A percentile compares a stretch with the other conserved stretches of the same genome.
These are phyloP conservation scores for Myopa testacea DNA, from an alignment of 2,888 invertebrate species.

Conservation along the genomic window DNA sequence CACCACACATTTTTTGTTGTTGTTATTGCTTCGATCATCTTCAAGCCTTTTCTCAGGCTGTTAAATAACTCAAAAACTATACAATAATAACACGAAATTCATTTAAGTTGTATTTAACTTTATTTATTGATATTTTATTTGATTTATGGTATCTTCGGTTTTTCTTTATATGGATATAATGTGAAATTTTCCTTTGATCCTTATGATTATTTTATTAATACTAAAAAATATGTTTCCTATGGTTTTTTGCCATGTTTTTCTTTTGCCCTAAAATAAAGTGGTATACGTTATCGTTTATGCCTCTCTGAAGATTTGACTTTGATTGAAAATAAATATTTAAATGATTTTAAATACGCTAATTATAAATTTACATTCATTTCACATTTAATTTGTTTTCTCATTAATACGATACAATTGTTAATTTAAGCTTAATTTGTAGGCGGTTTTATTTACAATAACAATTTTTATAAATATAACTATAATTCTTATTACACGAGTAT, in stretches of 20 bases:
- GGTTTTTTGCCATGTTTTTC: background rate
- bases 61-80: background rate
- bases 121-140: slow-evolving; percentile 26
- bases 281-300: background rate
- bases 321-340: background rate
- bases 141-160: background rate
- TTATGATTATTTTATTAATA: background rate
- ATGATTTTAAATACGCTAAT: background rate
- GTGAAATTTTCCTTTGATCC: background rate
- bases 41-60: background rate
- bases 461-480: no score
- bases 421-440: background rate
- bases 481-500: no score
- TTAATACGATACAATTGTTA: background rate
- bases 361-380: background rate
- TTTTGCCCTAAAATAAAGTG: background rate
- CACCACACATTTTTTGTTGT: background rate
- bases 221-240: background rate
- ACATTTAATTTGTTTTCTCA: background rate
- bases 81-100: background rate
- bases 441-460: no score
- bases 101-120: slow-evolving; percentile 13
- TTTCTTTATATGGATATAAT: slow-evolving; percentile 10
- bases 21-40: background rate
- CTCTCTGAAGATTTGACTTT: background rate